Evolutionary conservation across 37 sponge, comb jelly and placozoan genomes (phyloP).

Genomic region (Cliona cf. orientalis): DNA sequence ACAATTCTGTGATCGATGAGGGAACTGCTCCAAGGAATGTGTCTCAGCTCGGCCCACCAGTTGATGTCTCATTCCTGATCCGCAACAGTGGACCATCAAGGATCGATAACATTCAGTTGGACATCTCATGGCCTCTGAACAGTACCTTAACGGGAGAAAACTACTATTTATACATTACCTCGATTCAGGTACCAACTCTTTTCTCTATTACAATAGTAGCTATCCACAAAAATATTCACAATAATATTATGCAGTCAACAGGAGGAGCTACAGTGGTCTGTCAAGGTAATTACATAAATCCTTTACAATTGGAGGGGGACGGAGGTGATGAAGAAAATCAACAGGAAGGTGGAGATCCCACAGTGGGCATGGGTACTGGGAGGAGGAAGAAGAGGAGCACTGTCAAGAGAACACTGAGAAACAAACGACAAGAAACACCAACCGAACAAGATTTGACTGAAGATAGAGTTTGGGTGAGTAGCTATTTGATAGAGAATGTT

Average conservation of each 20-base stretch:
- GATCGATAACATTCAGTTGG: constrained; percentile 7
- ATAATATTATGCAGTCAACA: no score
- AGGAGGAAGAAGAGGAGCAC: not conserved
- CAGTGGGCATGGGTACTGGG: not conserved
- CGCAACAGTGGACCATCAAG: constrained; percentile 45
- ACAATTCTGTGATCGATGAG: no score
- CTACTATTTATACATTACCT: constrained; percentile 29
- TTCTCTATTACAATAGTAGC: no score
- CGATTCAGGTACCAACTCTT: not conserved
- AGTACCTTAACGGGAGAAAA: not conserved
- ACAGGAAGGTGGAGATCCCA: not conserved
- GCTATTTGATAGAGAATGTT: no score
- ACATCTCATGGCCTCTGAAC: constrained; percentile 53
- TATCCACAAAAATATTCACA: not conserved
- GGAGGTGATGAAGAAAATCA: not conserved
- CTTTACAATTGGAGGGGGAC: no score
- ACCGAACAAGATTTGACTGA: not conserved
- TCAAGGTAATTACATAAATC: not conserved
- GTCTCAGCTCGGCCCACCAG: constrained; percentile 23
- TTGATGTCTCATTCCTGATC: constrained; percentile 16
- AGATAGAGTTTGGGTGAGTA: no score
- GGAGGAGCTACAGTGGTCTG: constrained; percentile 13
- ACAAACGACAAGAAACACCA: not conserved
- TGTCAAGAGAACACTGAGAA: not conserved
- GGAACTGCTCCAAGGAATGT: constrained; percentile 4